Conservation (phyloP, 2,113 vertebrate species). For the Dinomys branickii region DNA sequence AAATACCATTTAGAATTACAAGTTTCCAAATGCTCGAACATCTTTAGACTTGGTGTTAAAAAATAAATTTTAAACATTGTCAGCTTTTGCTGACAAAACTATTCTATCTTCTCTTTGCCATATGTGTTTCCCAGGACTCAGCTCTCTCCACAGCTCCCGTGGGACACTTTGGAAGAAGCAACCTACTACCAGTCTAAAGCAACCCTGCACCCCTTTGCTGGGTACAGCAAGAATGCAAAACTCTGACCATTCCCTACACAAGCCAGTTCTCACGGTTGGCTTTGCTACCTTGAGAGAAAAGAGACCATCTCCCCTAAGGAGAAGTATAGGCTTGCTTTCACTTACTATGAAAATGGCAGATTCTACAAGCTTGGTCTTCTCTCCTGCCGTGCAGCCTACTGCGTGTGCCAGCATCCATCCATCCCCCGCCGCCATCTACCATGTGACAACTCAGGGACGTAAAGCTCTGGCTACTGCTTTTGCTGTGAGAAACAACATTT, state of each 20-base stretch:
- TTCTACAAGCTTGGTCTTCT: background rate
- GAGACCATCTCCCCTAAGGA: background rate
- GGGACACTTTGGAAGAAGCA: background rate
- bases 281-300: background rate
- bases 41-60: slow-evolving; percentile 43
- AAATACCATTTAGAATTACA: slow-evolving; percentile 41
- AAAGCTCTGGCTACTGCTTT: background rate
- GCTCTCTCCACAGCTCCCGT: background rate
- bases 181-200: background rate
- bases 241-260: background rate
- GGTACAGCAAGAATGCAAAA: background rate
- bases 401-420: background rate
- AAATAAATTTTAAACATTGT: slow-evolving; percentile 23
- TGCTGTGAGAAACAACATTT: background rate
- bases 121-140: background rate
- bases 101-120: background rate
- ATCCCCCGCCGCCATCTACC: no score
- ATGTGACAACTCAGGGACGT: background rate
- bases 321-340: background rate
- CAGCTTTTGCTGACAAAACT: background rate
- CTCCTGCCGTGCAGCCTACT: background rate
- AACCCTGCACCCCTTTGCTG: background rate
- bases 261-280: background rate
- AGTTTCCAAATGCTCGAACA: slow-evolving; percentile 42
- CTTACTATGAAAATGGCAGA: background rate